Conservation (phyloP, 2,888 invertebrate genomes). For the Netelia melanura region DNA sequence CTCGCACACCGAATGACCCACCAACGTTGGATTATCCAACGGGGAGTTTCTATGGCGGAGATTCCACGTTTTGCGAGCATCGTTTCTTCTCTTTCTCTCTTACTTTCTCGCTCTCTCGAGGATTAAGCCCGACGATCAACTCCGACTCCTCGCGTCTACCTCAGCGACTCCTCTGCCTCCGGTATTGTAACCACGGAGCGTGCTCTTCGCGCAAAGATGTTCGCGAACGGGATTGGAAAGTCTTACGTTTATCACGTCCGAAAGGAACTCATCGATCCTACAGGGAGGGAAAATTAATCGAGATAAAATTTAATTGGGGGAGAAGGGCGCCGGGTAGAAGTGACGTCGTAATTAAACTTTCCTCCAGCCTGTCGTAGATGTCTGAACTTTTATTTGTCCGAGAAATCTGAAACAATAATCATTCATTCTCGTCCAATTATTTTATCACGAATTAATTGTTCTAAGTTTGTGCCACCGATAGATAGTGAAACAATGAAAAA, state of each 20-base stretch:
- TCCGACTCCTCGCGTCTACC: not conserved
- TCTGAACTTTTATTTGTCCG: not conserved
- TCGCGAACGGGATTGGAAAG: not conserved
- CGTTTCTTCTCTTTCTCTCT: not conserved
- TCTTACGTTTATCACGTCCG: not conserved
- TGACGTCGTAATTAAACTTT: not conserved
- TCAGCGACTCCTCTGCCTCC: not conserved
- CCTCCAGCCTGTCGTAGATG: not conserved
- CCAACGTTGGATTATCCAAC: slow-evolving; percentile 48
- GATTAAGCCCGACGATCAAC: slow-evolving; percentile 44
- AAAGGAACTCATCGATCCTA: slow-evolving; percentile 10
- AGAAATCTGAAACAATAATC: not conserved
- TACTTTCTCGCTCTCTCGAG: slow-evolving; percentile 2
- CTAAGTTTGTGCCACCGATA: not conserved
- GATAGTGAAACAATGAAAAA: too few relatives aligned
- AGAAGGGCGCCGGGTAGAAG: not conserved
- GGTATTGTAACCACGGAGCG: not conserved
- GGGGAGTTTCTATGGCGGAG: slow-evolving; percentile 47
- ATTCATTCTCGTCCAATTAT: not conserved
- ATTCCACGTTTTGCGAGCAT: slow-evolving; percentile 32
- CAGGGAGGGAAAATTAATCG: not conserved
- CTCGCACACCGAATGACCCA: slow-evolving; percentile 24
- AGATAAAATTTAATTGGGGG: slow-evolving; percentile 13
- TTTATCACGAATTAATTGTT: not conserved
- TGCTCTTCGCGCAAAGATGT: not conserved